These are phyloP conservation scores for Amblyteles armatorius DNA, from an alignment of 2,888 invertebrate genomes.

Conservation along the genomic window DNA sequence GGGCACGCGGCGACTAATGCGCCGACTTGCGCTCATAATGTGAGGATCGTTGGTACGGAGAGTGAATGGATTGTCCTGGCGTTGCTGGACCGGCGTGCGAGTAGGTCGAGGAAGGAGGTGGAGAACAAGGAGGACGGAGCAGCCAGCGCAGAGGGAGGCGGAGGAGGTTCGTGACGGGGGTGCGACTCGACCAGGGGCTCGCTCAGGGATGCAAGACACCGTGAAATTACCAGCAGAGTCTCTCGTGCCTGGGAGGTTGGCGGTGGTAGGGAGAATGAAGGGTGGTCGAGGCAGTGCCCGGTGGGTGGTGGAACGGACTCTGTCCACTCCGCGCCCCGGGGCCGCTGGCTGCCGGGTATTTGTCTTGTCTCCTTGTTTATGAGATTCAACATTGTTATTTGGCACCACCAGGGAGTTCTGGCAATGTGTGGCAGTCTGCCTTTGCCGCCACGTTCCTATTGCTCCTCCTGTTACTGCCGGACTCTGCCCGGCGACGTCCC, in stretches of 20 bases:
- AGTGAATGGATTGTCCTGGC: conserved; percentile 72
- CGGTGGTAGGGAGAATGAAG: conserved; percentile 63
- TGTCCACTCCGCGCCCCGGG: conserved; percentile 83
- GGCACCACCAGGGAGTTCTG: conserved; percentile 83
- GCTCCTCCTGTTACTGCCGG: conserved; percentile 55
- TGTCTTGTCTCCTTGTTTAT: conserved; percentile 85
- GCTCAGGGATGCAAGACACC: conserved; percentile 87
- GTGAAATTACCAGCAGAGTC: conserved; percentile 87
- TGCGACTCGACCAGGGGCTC: conserved; percentile 76
- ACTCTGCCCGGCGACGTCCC: conserved; percentile 34
- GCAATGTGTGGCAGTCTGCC: conserved; percentile 75
- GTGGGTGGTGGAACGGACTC: conserved; percentile 83
- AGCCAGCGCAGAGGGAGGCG: conserved; percentile 51
- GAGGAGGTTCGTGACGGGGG: conserved; percentile 61
- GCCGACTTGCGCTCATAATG: conserved; percentile 76
- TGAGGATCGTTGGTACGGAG: conserved; percentile 70
- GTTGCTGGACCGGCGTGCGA: conserved; percentile 69
- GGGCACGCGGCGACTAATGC: conserved; percentile 30
- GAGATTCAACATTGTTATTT: conserved; percentile 85
- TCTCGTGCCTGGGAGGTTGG: conserved; percentile 79
- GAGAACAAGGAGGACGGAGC: conserved; percentile 71
- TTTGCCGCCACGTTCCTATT: conserved; percentile 66
- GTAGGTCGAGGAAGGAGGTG: conserved; percentile 68
- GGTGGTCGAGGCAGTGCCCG: conserved; percentile 72
- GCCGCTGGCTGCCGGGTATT: conserved; percentile 83